Evolutionary conservation across 2,888 invertebrate genomes (phyloP).

Genomic region (Odontomyia ornata): DNA sequence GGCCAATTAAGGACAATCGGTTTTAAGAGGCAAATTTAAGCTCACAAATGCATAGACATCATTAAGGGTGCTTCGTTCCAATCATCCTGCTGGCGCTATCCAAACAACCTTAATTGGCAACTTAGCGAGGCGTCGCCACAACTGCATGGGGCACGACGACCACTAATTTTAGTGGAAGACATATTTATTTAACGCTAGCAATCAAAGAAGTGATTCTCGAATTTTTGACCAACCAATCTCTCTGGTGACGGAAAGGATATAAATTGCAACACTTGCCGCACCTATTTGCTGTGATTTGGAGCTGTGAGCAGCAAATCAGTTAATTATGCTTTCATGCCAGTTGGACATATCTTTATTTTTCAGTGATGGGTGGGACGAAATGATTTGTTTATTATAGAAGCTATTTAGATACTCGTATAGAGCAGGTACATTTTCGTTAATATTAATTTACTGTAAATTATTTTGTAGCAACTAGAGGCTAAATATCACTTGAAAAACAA

Average conservation of each 20-base stretch:
- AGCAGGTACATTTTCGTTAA: no score
- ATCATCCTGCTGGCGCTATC: neutral
- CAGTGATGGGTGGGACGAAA: constrained; percentile 16
- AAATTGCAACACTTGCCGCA: neutral
- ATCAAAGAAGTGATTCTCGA: neutral
- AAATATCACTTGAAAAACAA: no score
- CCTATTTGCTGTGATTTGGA: neutral
- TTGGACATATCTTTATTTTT: neutral
- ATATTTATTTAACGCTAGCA: neutral
- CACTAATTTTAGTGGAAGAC: no score
- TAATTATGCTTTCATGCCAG: constrained; percentile 30
- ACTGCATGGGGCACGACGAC: no score
- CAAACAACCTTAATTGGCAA: neutral
- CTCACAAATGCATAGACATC: constrained; percentile 13
- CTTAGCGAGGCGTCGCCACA: neutral
- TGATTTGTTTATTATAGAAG: constrained; percentile 7
- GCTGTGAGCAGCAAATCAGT: neutral
- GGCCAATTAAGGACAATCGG: constrained; percentile 42
- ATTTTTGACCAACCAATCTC: no score
- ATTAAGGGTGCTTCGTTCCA: neutral
- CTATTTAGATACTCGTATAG: no score
- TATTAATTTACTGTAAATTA: no score
- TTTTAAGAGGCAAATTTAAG: constrained; percentile 24
- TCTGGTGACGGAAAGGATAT: neutral
- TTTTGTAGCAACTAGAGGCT: no score